phyloP scores from a whole-genome alignment of 2,113 vertebrate species.

The Aramus guarauna region DNA sequence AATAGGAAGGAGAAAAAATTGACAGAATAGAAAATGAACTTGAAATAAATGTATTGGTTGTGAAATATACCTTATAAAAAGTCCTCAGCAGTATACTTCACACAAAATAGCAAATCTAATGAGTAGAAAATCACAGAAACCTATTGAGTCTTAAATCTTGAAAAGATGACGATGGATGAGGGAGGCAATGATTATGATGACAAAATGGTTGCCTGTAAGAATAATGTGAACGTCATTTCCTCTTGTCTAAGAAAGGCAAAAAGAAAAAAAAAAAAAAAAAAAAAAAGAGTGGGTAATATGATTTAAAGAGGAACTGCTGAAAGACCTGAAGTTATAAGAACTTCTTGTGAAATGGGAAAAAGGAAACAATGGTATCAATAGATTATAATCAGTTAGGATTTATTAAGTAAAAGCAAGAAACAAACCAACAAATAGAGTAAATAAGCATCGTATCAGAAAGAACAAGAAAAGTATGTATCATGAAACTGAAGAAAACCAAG shows the following conservation, averaged over 20 bases:
- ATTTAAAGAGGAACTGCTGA: not conserved
- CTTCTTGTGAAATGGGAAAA: not conserved
- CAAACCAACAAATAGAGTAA: not conserved
- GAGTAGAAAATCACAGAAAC: not conserved
- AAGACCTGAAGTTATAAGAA: not conserved
- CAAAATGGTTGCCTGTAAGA: not conserved
- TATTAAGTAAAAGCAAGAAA: not conserved
- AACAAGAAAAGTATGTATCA: not conserved
- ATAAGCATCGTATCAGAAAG: not conserved
- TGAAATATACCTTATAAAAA: not conserved
- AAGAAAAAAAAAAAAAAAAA: not conserved
- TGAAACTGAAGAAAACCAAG: not conserved
- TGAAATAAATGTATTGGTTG: not conserved
- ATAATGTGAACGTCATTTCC: not conserved
- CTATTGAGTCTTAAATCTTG: not conserved
- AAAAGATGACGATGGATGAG: not conserved
- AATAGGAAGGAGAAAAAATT: not conserved
- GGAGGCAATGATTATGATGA: not conserved
- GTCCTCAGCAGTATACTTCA: not conserved
- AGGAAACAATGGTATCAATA: not conserved
- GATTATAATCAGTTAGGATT: not conserved
- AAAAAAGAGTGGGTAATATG: rapidly evolving
- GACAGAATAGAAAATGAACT: not conserved
- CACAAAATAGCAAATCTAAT: not conserved
- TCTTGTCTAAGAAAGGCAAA: not conserved